These are phyloP conservation scores for Ophioninae sp. DNA, from an alignment of 2,888 invertebrate species.

Conservation along the genomic window DNA sequence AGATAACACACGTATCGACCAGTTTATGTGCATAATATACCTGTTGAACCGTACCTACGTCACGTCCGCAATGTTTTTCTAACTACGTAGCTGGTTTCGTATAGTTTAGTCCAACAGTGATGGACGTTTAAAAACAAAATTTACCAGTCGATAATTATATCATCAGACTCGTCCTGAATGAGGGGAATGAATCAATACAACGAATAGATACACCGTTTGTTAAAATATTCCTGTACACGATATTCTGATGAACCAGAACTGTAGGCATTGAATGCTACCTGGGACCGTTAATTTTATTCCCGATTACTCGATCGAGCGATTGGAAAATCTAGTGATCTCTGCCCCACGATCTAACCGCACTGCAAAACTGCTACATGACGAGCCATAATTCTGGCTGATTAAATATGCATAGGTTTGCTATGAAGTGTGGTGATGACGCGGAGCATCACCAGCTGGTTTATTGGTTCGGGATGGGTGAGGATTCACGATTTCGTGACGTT, in stretches of 20 bases:
- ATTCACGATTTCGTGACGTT: slow-evolving; percentile 72
- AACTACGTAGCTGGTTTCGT: background rate
- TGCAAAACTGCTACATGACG: slow-evolving; percentile 75
- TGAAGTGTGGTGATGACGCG: slow-evolving; percentile 48
- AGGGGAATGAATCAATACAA: background rate
- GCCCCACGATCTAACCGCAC: slow-evolving; percentile 44
- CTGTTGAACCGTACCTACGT: background rate
- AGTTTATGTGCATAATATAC: background rate
- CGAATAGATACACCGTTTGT: slow-evolving; percentile 10
- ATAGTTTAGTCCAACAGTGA: background rate
- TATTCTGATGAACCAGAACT: slow-evolving; percentile 28
- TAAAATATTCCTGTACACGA: slow-evolving; percentile 26
- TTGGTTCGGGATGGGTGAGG: slow-evolving; percentile 16
- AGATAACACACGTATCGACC: background rate
- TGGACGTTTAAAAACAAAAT: background rate
- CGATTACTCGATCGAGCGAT: slow-evolving; percentile 50
- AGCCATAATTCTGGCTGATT: slow-evolving; percentile 78
- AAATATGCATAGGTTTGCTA: slow-evolving; percentile 76
- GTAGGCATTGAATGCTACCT: slow-evolving; percentile 20
- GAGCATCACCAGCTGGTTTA: slow-evolving; percentile 29
- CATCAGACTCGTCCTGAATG: background rate
- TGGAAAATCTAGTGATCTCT: slow-evolving; percentile 53
- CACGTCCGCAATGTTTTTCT: background rate
- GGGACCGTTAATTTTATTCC: slow-evolving; percentile 55
- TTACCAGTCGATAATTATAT: slow-evolving; percentile 13